Percentiles rank a stretch among this genome's conserved stretches.
Conservation (phyloP, 2,888 invertebrate species). For the Ophion costatus region DNA sequence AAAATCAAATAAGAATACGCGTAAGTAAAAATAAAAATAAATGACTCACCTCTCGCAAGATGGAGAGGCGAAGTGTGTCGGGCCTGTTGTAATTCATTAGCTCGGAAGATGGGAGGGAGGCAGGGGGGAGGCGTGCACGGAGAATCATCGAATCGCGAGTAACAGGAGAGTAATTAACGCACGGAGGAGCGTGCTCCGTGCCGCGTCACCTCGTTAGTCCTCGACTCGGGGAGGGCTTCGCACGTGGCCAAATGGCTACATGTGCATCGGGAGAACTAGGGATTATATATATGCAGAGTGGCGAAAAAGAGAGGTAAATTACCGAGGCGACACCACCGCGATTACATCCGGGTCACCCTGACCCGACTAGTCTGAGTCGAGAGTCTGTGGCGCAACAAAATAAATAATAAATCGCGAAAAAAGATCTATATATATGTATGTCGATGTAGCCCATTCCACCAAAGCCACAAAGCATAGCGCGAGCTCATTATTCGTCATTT, state of each 20-base stretch:
- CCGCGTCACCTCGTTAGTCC: background rate
- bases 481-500: constrained; percentile 29
- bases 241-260: background rate
- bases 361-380: constrained; percentile 29
- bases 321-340: constrained; percentile 23
- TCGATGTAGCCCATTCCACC: no score
- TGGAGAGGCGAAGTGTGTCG: no score
- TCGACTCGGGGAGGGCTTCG: background rate
- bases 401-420: background rate
- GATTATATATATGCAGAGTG: background rate
- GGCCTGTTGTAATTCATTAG: no score
- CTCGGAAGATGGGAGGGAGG: no score
- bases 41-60: no score
- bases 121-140: no score
- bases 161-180: constrained; percentile 1
- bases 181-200: background rate
- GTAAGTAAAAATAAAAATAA: no score
- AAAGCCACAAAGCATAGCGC: background rate
- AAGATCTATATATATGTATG: background rate
- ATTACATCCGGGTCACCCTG: constrained; percentile 45
- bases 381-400: constrained; percentile 3
- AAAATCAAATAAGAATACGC: no score
- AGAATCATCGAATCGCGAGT: constrained; percentile 7
- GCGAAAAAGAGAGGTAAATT: constrained; percentile 36
- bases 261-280: background rate